These are phyloP conservation scores for Bergia puertoricense DNA, from an alignment of 92 coral and sea anemone genomes.

Conservation along the genomic window DNA sequence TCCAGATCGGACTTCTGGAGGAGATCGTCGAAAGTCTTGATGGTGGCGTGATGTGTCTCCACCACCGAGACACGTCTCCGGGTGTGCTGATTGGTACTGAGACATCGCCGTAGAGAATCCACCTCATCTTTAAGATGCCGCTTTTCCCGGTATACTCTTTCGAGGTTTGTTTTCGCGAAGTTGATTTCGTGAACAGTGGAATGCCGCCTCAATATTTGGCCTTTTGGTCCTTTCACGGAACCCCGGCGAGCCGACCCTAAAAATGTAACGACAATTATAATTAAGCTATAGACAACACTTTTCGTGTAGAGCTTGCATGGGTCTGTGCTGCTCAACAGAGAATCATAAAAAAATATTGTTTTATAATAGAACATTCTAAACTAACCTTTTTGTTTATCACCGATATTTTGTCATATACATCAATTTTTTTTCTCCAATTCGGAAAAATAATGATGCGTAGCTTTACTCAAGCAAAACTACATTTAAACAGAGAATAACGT, in stretches of 20 bases:
- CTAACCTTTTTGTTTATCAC: too few relatives aligned
- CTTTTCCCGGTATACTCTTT: conserved; percentile 81
- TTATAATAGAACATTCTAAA: too few relatives aligned
- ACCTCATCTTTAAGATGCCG: conserved; percentile 85
- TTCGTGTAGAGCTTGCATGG: too few relatives aligned
- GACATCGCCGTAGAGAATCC: conserved; percentile 69
- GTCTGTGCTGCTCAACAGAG: too few relatives aligned
- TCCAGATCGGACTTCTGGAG: conserved; percentile 83
- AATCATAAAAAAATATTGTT: too few relatives aligned
- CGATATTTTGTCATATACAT: too few relatives aligned
- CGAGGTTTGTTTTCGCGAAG: conserved; percentile 76
- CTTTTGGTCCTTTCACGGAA: conserved; percentile 30
- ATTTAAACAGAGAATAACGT: too few relatives aligned
- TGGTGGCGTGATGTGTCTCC: conserved; percentile 63
- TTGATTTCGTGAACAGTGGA: conserved; percentile 63
- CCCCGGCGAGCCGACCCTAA: conserved; percentile 27
- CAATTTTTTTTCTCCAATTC: too few relatives aligned
- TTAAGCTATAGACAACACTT: neutral
- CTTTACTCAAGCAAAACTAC: too few relatives aligned
- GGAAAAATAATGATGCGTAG: too few relatives aligned
- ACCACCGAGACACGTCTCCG: conserved; percentile 65
- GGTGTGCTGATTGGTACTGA: conserved; percentile 51
- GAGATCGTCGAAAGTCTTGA: conserved; percentile 76
- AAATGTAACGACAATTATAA: neutral
- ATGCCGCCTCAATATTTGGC: conserved; percentile 42